Percentiles rank a stretch among this genome's conserved stretches.
Conservation (phyloP, 2,113 vertebrate genomes). For the Mellivora capensis region DNA sequence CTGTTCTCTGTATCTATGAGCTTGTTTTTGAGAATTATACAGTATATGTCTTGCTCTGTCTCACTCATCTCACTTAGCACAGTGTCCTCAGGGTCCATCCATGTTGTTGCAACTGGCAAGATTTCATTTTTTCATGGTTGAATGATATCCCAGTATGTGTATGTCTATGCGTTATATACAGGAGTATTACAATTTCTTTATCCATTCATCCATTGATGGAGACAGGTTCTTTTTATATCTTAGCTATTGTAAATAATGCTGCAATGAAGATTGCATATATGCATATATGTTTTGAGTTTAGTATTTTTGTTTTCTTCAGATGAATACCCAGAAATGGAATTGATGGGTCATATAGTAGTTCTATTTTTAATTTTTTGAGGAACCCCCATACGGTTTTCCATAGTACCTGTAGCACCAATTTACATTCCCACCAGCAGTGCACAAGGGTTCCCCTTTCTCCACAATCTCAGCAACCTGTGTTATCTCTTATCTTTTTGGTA, state of each 20-base stretch:
- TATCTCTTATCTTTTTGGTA: background rate
- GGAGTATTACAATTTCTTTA: background rate
- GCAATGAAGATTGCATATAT: background rate
- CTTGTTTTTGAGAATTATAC: background rate
- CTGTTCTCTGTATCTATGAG: background rate
- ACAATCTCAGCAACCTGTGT: background rate
- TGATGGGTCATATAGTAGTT: background rate
- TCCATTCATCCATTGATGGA: background rate
- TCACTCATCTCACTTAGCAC: background rate
- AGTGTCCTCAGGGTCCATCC: background rate
- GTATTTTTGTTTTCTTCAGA: background rate
- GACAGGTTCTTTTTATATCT: background rate
- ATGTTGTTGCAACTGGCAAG: background rate
- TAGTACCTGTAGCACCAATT: background rate
- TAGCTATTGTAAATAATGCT: background rate
- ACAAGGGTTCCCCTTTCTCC: background rate
- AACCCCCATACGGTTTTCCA: background rate
- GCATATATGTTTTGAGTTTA: background rate
- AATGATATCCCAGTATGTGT: background rate
- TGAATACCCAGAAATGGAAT: background rate
- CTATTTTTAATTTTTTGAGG: background rate
- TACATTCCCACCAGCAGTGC: background rate
- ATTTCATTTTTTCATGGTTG: background rate
- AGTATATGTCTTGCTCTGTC: background rate
- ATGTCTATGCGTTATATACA: background rate